These are phyloP conservation scores for Romanogobio albipinnatus DNA, from an alignment of 2,113 vertebrate species.

Conservation along the genomic window DNA sequence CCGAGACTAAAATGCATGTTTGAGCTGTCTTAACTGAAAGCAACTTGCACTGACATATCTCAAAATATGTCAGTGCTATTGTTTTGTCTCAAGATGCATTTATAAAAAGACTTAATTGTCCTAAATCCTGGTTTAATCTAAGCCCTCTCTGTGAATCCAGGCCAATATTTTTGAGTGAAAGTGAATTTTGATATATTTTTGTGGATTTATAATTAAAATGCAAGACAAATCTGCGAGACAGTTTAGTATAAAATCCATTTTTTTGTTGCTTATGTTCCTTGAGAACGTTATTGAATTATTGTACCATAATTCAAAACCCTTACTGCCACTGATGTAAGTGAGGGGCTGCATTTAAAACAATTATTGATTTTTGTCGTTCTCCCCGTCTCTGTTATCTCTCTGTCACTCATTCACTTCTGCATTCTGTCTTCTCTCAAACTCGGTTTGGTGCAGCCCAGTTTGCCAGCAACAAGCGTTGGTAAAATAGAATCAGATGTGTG, in stretches of 20 bases:
- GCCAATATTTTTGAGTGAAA: background rate
- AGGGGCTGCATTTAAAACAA: slow-evolving; percentile 69
- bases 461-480: slow-evolving; percentile 84
- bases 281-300: slow-evolving; percentile 27
- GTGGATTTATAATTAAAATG: background rate
- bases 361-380: slow-evolving; percentile 71
- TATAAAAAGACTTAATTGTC: too few species aligned
- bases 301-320: slow-evolving; percentile 24
- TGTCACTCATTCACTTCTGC: slow-evolving; percentile 46
- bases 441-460: slow-evolving; percentile 60
- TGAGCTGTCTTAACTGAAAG: too few species aligned
- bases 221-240: background rate
- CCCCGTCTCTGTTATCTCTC: slow-evolving; percentile 37
- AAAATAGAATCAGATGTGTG: slow-evolving; percentile 97
- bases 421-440: slow-evolving; percentile 65
- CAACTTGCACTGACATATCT: too few species aligned
- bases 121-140: too few species aligned
- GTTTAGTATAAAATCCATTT: background rate
- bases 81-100: too few species aligned
- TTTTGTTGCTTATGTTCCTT: slow-evolving; percentile 18
- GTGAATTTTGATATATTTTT: background rate
- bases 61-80: too few species aligned
- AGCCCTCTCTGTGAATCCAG: too few species aligned
- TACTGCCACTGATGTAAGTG: slow-evolving; percentile 57
- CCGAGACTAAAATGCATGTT: too few species aligned